These are phyloP conservation scores for Oreonectes daqikongensis DNA, from an alignment of 2,797 vertebrate species.

Conservation along the genomic window DNA sequence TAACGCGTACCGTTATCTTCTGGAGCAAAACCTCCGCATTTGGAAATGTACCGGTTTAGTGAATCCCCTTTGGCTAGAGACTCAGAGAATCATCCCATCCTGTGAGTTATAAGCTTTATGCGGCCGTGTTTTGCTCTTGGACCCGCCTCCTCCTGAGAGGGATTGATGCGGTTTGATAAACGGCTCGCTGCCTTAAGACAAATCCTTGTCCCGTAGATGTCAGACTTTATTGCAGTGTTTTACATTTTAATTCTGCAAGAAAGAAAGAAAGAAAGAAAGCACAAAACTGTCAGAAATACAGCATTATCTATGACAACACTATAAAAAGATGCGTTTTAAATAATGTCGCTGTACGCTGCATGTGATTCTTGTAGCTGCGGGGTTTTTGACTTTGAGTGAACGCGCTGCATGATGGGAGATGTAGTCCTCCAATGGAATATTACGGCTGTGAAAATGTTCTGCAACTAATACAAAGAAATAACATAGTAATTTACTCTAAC, in stretches of 20 bases:
- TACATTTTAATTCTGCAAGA: slow-evolving; percentile 62
- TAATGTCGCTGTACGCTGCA: slow-evolving; percentile 56
- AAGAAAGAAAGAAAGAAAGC: slow-evolving; percentile 46
- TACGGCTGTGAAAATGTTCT: neutral
- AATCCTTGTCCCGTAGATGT: slow-evolving; percentile 57
- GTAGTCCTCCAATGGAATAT: slow-evolving; percentile 60
- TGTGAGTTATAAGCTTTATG: slow-evolving; percentile 54
- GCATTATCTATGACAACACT: slow-evolving; percentile 53
- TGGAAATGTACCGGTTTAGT: slow-evolving; percentile 19
- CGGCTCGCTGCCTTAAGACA: slow-evolving; percentile 54
- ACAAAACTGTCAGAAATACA: slow-evolving; percentile 47
- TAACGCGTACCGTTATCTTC: slow-evolving; percentile 44
- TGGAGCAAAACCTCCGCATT: slow-evolving; percentile 25
- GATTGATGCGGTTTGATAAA: slow-evolving; percentile 46
- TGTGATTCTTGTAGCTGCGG: no score
- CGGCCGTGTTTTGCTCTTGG: slow-evolving; percentile 47
- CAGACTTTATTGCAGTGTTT: slow-evolving; percentile 38
- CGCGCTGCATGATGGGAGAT: slow-evolving; percentile 69
- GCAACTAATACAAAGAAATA: no score
- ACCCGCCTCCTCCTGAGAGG: slow-evolving; percentile 58
- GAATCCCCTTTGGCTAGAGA: slow-evolving; percentile 11
- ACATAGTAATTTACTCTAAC: neutral
- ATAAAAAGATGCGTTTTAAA: slow-evolving; percentile 71
- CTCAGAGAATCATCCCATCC: slow-evolving; percentile 51
- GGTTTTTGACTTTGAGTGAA: slow-evolving; percentile 33